Percentiles rank a stretch among this genome's conserved stretches.
phyloP scores from a whole-genome alignment of 2,888 invertebrate genomes.

The Mystacides longicornis region DNA sequence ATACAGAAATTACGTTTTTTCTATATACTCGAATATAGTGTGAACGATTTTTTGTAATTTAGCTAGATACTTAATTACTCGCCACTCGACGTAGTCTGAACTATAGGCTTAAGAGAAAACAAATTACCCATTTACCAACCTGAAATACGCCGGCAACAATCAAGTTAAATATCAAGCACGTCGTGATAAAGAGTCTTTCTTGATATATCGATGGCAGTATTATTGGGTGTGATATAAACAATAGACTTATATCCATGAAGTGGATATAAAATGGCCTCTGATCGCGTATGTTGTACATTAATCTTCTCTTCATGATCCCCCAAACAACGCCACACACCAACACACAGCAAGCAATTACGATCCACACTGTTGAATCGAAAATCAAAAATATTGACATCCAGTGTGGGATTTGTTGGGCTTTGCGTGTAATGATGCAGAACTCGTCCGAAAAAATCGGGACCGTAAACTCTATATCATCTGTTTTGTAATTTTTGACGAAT shows the following conservation, averaged over 20 bases:
- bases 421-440: constrained; percentile 39
- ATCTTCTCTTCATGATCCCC: not conserved
- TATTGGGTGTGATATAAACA: constrained; percentile 18
- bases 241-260: constrained; percentile 17
- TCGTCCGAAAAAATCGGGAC: constrained; percentile 33
- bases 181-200: constrained; percentile 30
- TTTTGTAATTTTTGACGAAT: constrained; percentile 36
- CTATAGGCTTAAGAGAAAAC: no score
- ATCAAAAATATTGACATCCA: constrained; percentile 36
- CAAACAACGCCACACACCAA: constrained; percentile 15
- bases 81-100: no score
- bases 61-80: no score
- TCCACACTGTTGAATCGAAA: constrained; percentile 27
- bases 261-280: not conserved
- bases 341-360: constrained; percentile 19
- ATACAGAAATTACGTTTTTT: no score
- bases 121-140: constrained; percentile 31
- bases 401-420: constrained; percentile 36
- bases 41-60: no score
- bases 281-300: no score
- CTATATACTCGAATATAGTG: no score
- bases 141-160: constrained; percentile 32
- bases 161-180: constrained; percentile 35
- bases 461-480: constrained; percentile 34
- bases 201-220: constrained; percentile 20